phyloP scores from a whole-genome alignment of 2,797 vertebrate species.

The Nasua narica region DNA sequence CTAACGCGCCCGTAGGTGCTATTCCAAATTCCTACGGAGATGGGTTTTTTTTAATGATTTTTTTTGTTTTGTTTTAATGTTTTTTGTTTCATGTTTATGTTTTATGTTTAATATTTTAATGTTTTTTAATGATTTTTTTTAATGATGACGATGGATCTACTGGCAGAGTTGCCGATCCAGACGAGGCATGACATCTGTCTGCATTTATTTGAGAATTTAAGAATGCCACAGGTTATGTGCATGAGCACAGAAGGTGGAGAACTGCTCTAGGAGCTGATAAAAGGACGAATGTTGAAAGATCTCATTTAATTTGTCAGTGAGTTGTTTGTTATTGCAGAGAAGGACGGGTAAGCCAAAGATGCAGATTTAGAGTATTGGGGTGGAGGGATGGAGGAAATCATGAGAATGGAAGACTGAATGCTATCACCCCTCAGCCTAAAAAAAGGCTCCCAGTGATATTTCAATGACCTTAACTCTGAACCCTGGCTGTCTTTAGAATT shows the following conservation, averaged over 20 bases:
- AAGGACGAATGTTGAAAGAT: background rate
- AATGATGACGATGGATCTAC: no score
- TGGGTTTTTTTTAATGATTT: background rate
- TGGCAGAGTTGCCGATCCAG: rapidly evolving
- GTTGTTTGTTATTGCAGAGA: background rate
- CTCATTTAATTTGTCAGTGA: background rate
- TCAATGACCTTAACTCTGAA: background rate
- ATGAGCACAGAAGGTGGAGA: background rate
- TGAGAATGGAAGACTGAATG: background rate
- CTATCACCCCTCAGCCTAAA: background rate
- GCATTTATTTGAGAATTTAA: background rate
- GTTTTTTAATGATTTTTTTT: background rate
- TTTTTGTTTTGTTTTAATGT: background rate
- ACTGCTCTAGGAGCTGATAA: background rate
- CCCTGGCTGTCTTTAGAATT: background rate
- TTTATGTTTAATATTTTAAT: no score
- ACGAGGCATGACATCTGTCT: no score
- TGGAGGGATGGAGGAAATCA: background rate
- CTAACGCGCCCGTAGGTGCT: rapidly evolving
- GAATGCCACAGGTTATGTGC: background rate
- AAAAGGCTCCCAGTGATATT: background rate
- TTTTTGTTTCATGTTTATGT: no score
- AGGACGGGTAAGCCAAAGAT: background rate
- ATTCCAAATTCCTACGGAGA: background rate
- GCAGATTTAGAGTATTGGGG: background rate